phyloP scores from a whole-genome alignment of 2,113 vertebrate species.

The Dasyprocta punctata region DNA sequence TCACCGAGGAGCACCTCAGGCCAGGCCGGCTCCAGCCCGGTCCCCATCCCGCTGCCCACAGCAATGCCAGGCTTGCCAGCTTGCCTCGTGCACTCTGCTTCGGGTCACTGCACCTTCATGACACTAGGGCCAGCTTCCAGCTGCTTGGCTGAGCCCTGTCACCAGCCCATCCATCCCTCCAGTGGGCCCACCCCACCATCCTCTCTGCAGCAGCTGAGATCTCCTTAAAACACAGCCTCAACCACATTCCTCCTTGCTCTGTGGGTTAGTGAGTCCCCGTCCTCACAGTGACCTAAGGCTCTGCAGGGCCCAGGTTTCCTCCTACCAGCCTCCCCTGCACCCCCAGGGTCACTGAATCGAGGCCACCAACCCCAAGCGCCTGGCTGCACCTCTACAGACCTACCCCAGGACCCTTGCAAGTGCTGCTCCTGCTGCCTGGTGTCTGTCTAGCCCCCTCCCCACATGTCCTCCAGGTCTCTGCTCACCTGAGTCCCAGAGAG shows the following conservation, averaged over 20 bases:
- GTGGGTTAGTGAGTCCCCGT: neutral
- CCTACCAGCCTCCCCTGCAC: neutral
- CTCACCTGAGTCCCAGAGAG: neutral
- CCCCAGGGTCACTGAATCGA: neutral
- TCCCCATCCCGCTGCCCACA: neutral
- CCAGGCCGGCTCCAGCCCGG: neutral
- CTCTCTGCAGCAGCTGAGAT: neutral
- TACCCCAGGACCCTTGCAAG: neutral
- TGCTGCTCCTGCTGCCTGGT: neutral
- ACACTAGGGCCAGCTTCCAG: neutral
- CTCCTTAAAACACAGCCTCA: neutral
- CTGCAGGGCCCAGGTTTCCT: neutral
- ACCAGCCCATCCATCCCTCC: accelerated
- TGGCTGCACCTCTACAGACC: neutral
- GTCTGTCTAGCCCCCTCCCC: neutral
- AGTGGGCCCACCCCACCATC: too few species aligned
- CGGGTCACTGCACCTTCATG: neutral
- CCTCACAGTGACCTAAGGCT: neutral
- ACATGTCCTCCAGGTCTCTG: neutral
- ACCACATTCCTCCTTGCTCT: neutral
- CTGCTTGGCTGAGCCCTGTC: too few species aligned
- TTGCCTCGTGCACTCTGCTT: neutral
- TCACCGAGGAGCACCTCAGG: neutral
- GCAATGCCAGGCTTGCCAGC: neutral
- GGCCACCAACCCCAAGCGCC: neutral